Evolutionary conservation across 2,797 vertebrate genomes (phyloP), one percentile per base, ranked within the genome.

Genomic region (Rhodeus uyekii): DNA sequence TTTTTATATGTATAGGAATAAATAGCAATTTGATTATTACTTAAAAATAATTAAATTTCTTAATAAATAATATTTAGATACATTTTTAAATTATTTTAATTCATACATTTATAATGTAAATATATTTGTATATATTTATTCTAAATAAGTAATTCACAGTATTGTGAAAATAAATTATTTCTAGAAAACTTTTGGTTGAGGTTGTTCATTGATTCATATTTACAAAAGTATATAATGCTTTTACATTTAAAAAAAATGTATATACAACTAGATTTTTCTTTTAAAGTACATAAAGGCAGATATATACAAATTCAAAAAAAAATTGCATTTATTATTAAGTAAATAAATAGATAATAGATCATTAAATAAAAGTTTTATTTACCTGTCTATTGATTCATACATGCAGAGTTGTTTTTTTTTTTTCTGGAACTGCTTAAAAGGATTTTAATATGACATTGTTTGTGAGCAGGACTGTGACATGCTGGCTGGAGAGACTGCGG

Each of bases 401-500:
- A 24, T 60, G 55, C 55, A 58, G 12, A 12, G 24, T 58, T 2
- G 3, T 60, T 7, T 60, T 29, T 60, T 12, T 13, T 29, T 16
- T 60, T 60, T 58, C 24, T 13, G 5, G 24, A 58, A 6, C 55
- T 58, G 24, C 24, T 29, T 60, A 60, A 60, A 16, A 60, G 7
- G 1, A 29, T 60, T 60, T 16, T 8, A n/a, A 22, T 68, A 6
- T 67, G 18, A 32, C 7, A 29, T n/a, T 82, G 1, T 7, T 16
- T 73, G 38, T 58, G 80, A 80, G 4, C 87, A 99, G 98, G 97
- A 98, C 85, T 86, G 85, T 81, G 93, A 96, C 82, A 96, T 98
- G 95, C 88, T 97, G 80, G 92, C 92, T 0, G 98, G 97, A n/a
- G 90, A 95, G 64, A 91, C 95, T 65, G 61, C 86, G 38, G 88